Evolutionary conservation across 2,113 vertebrate species (phyloP).

Genomic region (Lonchura striata): DNA sequence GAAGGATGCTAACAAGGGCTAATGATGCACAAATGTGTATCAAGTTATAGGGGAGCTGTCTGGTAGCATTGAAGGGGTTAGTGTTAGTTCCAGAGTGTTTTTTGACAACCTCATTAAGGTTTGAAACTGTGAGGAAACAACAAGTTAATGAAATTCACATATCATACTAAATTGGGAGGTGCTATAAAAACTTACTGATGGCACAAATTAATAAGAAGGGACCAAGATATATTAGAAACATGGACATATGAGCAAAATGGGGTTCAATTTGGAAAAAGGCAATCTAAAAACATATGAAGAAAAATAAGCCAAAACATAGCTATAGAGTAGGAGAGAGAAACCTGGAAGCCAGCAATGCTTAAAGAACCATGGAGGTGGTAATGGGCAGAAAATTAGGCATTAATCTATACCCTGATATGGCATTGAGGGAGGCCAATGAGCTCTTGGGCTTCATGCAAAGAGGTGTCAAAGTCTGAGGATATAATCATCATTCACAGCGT

Average conservation of each 20-base stretch:
- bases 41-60: background rate
- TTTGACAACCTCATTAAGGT: constrained; percentile 4
- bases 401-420: background rate
- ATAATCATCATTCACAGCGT: constrained; percentile 10
- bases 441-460: constrained; percentile 23
- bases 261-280: background rate
- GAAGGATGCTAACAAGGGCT: background rate
- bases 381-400: constrained; percentile 56
- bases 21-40: background rate
- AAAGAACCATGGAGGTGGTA: constrained; percentile 23
- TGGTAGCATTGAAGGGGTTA: background rate
- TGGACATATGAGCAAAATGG: background rate
- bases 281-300: background rate
- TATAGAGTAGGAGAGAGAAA: background rate
- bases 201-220: background rate
- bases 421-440: background rate
- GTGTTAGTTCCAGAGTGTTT: background rate
- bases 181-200: background rate
- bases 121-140: constrained; percentile 28
- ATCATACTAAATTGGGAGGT: background rate
- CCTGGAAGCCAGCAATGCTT: constrained; percentile 20
- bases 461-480: background rate
- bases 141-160: constrained; percentile 11
- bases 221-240: background rate
- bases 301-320: background rate